Evolutionary conservation across 1,140 invertebrate species (phyloP), one percentile per base, ranked within the genome.

Genomic region (Drosophila fuyamai): DNA sequence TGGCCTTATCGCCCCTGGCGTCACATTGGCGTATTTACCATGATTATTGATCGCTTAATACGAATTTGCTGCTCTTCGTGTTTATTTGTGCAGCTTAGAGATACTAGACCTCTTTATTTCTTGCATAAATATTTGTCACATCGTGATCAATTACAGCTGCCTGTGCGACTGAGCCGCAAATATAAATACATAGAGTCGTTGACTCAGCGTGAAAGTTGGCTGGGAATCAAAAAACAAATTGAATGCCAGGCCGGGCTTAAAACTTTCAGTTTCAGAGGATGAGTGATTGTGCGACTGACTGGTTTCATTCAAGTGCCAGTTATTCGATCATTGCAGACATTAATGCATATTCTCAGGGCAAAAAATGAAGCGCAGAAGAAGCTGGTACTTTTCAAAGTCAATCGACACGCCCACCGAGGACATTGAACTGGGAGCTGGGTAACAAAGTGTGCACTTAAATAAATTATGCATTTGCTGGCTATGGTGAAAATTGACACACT

Each of bases 41-140:
- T 79, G 85, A 84, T 89, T 89, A 84, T 89, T 89, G 84, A 89
- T 89, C 81, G 84, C 84, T 89, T 90, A 89, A 89, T 89, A 89
- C 70, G 74, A 81, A 84, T 80, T 86, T 83, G 41, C 44, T 50
- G 51, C 58, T 50, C 32, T 57, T 57, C 29, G 57, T 76, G 76
- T 81, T 84, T 84, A 74, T 84, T 85, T 85, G 77, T 63, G 63
- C 63, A 78, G 81, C 81, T 84, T 63, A 77, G 43, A 70, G 81
- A 81, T 78, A 85, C 47, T 58, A 76, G 23, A 59, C 9, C 60
- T 72, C 53, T 36, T 27, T 72, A n/a, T 67, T 62, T 48, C 32
- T 38, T 40, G 58, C 51, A 63, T 68, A 80, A 80, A 76, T 81
- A 81, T 81, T 74, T 79, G 56, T 61, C 47, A 40, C 56, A 46